Base-by-base conservation (phyloP, 2,888 invertebrate species). In the Tholera decimalis region DNA sequence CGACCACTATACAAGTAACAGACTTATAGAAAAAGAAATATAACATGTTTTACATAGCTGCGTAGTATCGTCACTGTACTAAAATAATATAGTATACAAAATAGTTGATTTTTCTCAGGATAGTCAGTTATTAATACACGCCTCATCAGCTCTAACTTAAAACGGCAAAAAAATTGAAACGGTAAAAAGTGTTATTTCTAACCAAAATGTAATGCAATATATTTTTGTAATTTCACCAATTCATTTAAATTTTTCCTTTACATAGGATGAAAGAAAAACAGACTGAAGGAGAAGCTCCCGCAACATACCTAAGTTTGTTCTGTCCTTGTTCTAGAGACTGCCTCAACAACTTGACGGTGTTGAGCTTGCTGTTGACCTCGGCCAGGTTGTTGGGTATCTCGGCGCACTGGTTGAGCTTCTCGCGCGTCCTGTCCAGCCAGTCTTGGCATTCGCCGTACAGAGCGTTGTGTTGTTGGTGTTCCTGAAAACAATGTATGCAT, bases 291-390 rank as follows among this genome's bases (percentile, higher is more conserved):
- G 15, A 37, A 57, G 11, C 4, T 1, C 7, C 2, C 0, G 5
- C 11, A 33, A n/a, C 15, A 24, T 35, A 65, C 65, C 65, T 66
- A 11, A 95, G 78, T 76, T 95, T 95, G 57, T 95, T 95, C 86
- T 99, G 98, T 0, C 99, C 99, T 88, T 99, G 98, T 88, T 99
- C 99, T 54, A 99, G 96, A 0, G 98, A 98, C 85, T 98, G 98
- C n/a, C 98, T 97, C 30, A 99, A 96, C 22, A 97, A 97, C 94
- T 99, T 98, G 0, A 99, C 97, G 0, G 97, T 97, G 83, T 98
- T 98, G 1, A 99, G 92, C 89, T 98, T 98, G 81, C 97, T 97
- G 88, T 98, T 98, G 15, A 99, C 97, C 91, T 99, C 99, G 58
- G 97, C 96, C 49, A 98, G 92, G 0, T 97, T 97, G 81, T 97